Evolutionary conservation across 2,888 invertebrate genomes (phyloP).

Genomic region (Dolomedes plantarius): DNA sequence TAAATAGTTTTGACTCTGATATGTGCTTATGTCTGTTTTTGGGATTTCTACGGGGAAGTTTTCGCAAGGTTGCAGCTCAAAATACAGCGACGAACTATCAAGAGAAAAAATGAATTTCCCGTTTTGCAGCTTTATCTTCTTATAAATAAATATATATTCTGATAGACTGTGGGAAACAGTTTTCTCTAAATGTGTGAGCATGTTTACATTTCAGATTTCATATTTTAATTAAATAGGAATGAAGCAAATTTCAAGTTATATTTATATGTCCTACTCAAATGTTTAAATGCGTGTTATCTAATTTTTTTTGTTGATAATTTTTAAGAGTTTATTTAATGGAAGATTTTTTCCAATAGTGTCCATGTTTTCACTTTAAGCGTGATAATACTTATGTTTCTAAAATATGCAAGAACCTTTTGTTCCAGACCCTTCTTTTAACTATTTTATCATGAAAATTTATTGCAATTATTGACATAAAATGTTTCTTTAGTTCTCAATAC

Average conservation of each 20-base stretch:
- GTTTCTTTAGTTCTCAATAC: no score
- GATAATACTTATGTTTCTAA: no score
- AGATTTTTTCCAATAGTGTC: not conserved
- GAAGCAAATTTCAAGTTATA: not conserved
- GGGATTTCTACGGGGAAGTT: slow-evolving; percentile 5
- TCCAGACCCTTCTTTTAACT: no score
- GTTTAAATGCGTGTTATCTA: not conserved
- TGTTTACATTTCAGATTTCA: slow-evolving; percentile 34
- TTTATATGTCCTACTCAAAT: not conserved
- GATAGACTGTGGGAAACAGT: not conserved
- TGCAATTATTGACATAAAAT: no score
- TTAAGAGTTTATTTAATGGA: not conserved
- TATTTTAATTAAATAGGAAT: slow-evolving; percentile 13
- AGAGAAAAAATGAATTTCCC: not conserved
- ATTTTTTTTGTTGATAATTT: not conserved
- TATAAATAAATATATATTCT: not conserved
- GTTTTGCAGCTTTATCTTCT: not conserved
- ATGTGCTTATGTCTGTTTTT: not conserved
- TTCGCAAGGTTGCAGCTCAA: slow-evolving; percentile 41
- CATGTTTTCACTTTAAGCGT: not conserved
- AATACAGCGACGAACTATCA: slow-evolving; percentile 43
- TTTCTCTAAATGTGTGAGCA: slow-evolving; percentile 24
- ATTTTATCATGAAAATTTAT: no score
- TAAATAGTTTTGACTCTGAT: not conserved
- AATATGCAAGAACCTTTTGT: no score